These are phyloP conservation scores for Malthinus flaveolus DNA, from an alignment of 2,888 invertebrate species.

Conservation along the genomic window DNA sequence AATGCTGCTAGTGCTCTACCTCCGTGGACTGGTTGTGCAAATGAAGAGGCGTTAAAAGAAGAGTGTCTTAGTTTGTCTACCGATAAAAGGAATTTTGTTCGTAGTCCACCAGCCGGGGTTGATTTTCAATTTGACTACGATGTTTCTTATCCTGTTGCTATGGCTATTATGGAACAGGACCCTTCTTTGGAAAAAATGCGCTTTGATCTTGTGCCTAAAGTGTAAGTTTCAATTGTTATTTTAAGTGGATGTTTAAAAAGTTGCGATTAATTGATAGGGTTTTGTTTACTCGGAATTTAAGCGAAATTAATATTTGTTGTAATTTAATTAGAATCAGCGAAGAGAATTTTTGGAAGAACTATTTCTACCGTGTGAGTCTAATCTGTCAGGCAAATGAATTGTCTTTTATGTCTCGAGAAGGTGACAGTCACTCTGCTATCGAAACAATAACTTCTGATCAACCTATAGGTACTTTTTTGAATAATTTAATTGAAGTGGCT, in stretches of 20 bases:
- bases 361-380: slow-evolving; percentile 98
- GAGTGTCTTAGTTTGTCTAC: slow-evolving; percentile 93
- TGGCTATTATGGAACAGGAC: slow-evolving; percentile 93
- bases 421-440: slow-evolving; percentile 47
- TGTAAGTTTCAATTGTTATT: slow-evolving; percentile 67
- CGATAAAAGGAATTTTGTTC: slow-evolving; percentile 95
- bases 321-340: slow-evolving; percentile 57
- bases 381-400: slow-evolving; percentile 94
- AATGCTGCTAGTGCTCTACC: slow-evolving; percentile 73
- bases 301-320: neutral
- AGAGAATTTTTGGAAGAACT: slow-evolving; percentile 99
- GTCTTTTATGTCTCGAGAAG: slow-evolving; percentile 53
- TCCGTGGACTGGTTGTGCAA: slow-evolving; percentile 95
- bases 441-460: slow-evolving; percentile 49
- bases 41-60: slow-evolving; percentile 91
- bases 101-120: slow-evolving; percentile 94
- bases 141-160: slow-evolving; percentile 88
- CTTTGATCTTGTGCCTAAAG: slow-evolving; percentile 98
- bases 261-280: neutral
- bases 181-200: slow-evolving; percentile 97
- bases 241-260: too few species aligned
- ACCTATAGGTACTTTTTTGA: slow-evolving; percentile 46
- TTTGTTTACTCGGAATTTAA: too few species aligned
- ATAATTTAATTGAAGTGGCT: neutral
- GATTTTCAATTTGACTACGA: slow-evolving; percentile 96